Percentiles rank a stretch among this genome's conserved stretches.
These are phyloP conservation scores for Copidosoma floridanum DNA, from an alignment of 1,140 invertebrate species.

Conservation along the genomic window DNA sequence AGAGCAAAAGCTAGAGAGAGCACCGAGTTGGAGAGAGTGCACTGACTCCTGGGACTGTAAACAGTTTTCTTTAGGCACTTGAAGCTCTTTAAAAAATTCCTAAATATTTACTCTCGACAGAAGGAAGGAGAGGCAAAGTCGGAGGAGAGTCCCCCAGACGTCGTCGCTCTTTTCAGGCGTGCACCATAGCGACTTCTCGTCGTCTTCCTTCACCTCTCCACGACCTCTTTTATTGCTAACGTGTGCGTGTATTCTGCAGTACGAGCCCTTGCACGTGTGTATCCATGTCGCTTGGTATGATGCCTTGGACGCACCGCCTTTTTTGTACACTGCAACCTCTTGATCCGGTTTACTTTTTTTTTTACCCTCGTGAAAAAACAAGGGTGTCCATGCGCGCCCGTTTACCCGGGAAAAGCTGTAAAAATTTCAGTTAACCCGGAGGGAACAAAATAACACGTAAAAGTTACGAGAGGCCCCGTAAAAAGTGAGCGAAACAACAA, in stretches of 20 bases:
- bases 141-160: slow-evolving; percentile 30
- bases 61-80: slow-evolving; percentile 53
- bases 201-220: no score
- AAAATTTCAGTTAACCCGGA: no score
- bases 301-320: neutral
- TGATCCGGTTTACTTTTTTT: no score
- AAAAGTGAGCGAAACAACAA: no score
- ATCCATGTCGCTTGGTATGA: neutral
- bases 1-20: neutral
- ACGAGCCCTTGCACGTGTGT: neutral
- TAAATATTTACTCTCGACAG: slow-evolving; percentile 50
- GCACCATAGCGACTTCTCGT: neutral
- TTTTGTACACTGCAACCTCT: neutral
- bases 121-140: neutral
- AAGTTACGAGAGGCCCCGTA: no score
- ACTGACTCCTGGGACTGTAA: slow-evolving; percentile 37
- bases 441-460: no score
- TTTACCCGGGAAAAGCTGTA: no score
- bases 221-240: no score
- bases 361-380: no score
- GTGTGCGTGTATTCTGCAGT: neutral
- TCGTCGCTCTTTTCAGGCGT: slow-evolving; percentile 20
- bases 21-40: no score
- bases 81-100: slow-evolving; percentile 46
- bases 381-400: no score